Base-by-base conservation (phyloP, 2,888 invertebrate species). In the Leuctra nigra region DNA sequence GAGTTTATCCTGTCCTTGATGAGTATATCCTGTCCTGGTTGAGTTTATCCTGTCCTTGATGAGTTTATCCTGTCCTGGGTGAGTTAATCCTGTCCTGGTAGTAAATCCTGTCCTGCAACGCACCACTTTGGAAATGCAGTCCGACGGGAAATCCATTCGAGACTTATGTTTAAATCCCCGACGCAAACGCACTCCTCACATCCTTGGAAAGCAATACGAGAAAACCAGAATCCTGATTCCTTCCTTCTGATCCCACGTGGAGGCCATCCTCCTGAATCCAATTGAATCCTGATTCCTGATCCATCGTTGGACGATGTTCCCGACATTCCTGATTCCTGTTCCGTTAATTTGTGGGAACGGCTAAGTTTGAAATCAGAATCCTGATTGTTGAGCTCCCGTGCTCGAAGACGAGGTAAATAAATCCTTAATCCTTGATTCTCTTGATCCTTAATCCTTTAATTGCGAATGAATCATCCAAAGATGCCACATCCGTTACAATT, bases 401-500 rank as follows among this genome's bases (percentile, higher is more conserved):
- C 18, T 16, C 16, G n/a, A n/a, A n/a, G n/a, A n/a, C n/a, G 41
- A 11, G 41, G 2, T 50, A 33, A 29, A 33, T 50, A 35, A 29
- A 25, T 48, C 48, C 29, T 24, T 48, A 48, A 41, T 50, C 14
- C 22, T 20, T 50, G 50, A 50, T 50, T 35, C 50, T 50, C 50
- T 50, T 50, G 18, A 44, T 44, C 25, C 11, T 50, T 18, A 33
- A 58, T 54, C 54, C 58, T 58, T 54, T 36, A 53, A 58, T n/a
- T 58, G 54, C 57, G 44, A 57, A 57, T 44, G 57, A 53, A 53
- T 57, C 57, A 52, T 57, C 57, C 57, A 59, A 47, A 56, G 59
- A 54, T 54, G 55, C 55, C 56, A 56, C 52, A 56, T 59, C 59
- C 56, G 38, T 53, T 59, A 59, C 59, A 59, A 56, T 59, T 59